phyloP scores from a whole-genome alignment of 1,140 invertebrate genomes.

The Zaprionus tsacasi region DNA sequence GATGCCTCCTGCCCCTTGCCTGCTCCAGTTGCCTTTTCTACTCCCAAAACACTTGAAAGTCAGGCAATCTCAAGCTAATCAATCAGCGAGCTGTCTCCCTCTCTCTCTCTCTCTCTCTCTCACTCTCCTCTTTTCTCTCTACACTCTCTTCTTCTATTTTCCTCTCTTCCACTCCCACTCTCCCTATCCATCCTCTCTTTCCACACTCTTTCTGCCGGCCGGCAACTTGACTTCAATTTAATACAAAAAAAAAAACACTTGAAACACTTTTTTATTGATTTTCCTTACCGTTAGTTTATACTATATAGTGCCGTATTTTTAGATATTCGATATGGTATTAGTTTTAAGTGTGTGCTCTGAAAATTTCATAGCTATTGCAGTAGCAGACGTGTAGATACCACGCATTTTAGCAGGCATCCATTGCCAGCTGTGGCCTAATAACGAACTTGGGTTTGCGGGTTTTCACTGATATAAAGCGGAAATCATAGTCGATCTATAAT shows the following conservation, averaged over 20 bases:
- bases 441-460: too few species aligned
- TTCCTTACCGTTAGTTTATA: not conserved
- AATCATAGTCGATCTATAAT: too few species aligned
- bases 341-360: not conserved
- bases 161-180: not conserved
- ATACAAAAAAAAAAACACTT: constrained; percentile 39
- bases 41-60: constrained; percentile 54
- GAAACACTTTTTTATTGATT: constrained; percentile 1
- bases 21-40: constrained; percentile 18
- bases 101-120: constrained; percentile 10
- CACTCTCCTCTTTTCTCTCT: too few species aligned
- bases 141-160: not conserved
- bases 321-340: not conserved
- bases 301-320: not conserved
- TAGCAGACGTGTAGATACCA: not conserved
- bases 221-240: constrained; percentile 50
- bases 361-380: not conserved
- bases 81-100: constrained; percentile 46
- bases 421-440: too few species aligned
- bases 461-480: too few species aligned
- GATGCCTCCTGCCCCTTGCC: not conserved
- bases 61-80: constrained; percentile 53
- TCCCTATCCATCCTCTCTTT: not conserved
- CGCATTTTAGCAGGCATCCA: not conserved
- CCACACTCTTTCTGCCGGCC: constrained; percentile 12